Evolutionary conservation across 23 tunicate species (phyloP), one percentile per base, ranked within the genome.

Genomic region (Phallusia fumigata): DNA sequence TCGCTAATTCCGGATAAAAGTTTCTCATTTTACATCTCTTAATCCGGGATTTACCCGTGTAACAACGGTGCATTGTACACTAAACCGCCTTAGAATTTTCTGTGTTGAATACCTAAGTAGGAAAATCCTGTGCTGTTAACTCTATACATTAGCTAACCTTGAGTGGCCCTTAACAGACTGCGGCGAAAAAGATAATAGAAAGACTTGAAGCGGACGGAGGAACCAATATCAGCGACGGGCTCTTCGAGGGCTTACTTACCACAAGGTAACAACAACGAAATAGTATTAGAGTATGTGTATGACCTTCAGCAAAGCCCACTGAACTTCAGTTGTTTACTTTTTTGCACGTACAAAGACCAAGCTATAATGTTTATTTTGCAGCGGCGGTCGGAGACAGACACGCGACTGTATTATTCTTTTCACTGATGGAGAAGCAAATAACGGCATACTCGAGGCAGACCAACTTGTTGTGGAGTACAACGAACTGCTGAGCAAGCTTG

Each of bases 371-470:
- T 58, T 58, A 8, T 1, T 21, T 58, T 24, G 16, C 69, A 58
- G 69, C 28, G 69, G 69, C 28, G 69, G 69, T 21, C 26, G 28
- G 28, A 11, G 69, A 19, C n/a, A 74, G 8, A 65, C 85, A 31
- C 79, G 89, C 12, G 95, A 90, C 65, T 85, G 95, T 77, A 85
- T 90, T 82, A 90, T 90, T n/a, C 86, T 90, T 19, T 90, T 90
- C 50, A 85, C 95, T 28, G 95, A 90, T 33, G 95, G 95, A 21
- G 86, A 85, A 45, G 89, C 95, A 0, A 90, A 90, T 49, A 75
- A 52, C 13, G 95, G 95, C 18, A 77, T 82, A 0, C 5, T 47
- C 18, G 83, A 90, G 64, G 80, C 83, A 3, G 49, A 64, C 28
- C 30, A 35, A 77, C 82, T 90, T 19, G 86, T 90, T 30, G 0